phyloP scores from a whole-genome alignment of 2,797 vertebrate species.

The Morus bassanus region DNA sequence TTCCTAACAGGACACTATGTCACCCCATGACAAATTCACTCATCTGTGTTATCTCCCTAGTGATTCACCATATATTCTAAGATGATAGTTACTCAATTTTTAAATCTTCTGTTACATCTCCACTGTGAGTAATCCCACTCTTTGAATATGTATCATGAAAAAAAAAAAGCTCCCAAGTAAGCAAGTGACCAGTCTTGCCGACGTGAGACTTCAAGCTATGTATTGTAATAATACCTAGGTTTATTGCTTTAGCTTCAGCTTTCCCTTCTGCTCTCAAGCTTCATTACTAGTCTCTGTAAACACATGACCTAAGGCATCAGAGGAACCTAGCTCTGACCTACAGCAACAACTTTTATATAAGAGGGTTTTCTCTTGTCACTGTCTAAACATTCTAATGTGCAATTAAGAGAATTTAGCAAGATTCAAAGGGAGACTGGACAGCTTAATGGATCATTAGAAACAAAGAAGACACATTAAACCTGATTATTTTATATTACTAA shows the following conservation, averaged over 20 bases:
- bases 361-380: background rate
- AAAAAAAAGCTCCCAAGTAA: background rate
- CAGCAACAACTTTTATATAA: background rate
- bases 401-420: background rate
- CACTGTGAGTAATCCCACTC: background rate
- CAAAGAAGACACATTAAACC: background rate
- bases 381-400: background rate
- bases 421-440: background rate
- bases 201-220: background rate
- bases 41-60: background rate
- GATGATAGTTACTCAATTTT: background rate
- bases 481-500: background rate
- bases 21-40: background rate
- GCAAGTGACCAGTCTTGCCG: background rate
- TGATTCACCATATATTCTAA: background rate
- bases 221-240: background rate
- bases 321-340: background rate
- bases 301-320: background rate
- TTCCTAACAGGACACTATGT: background rate
- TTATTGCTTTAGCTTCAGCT: background rate
- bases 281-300: background rate
- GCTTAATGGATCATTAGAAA: background rate
- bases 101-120: background rate
- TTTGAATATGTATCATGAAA: fast-evolving
- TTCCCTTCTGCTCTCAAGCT: background rate